Evolutionary conservation across 1,140 invertebrate genomes (phyloP).

Genomic region (Xylocopa sonorina): DNA sequence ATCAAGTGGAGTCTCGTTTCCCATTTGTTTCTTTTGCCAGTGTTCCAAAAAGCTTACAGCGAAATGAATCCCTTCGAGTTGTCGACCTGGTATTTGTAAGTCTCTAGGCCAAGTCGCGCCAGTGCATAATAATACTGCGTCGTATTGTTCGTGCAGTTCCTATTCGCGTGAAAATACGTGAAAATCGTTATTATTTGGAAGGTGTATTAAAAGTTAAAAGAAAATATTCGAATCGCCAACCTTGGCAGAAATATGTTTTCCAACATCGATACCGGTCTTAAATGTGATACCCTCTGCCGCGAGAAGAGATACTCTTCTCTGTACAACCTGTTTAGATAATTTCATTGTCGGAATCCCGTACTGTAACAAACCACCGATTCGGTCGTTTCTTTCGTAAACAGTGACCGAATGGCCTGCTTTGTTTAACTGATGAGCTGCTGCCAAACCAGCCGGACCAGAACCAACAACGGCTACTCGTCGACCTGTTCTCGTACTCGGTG

Average conservation of each 20-base stretch:
- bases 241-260: conserved; percentile 93
- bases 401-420: conserved; percentile 94
- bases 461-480: conserved; percentile 96
- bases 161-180: conserved; percentile 53
- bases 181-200: too few species aligned
- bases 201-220: too few species aligned
- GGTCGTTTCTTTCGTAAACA: conserved; percentile 98
- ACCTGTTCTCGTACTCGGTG: conserved; percentile 89
- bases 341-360: conserved; percentile 99
- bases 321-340: conserved; percentile 95
- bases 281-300: conserved; percentile 95
- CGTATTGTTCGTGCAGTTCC: conserved; percentile 88
- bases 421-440: conserved; percentile 98
- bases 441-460: conserved; percentile 96
- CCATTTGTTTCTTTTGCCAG: conserved; percentile 98
- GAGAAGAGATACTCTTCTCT: conserved; percentile 93
- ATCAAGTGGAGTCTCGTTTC: conserved; percentile 78
- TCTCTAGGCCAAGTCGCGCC: conserved; percentile 99
- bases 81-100: conserved; percentile 91
- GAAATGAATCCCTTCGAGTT: conserved; percentile 96
- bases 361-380: conserved; percentile 95
- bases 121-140: conserved; percentile 94
- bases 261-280: conserved; percentile 94
- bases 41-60: conserved; percentile 98
- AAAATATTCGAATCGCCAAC: conserved; percentile 75